Base-by-base conservation (phyloP, 92 coral and sea anemone species). In the Umimayanthus chanpuru region DNA sequence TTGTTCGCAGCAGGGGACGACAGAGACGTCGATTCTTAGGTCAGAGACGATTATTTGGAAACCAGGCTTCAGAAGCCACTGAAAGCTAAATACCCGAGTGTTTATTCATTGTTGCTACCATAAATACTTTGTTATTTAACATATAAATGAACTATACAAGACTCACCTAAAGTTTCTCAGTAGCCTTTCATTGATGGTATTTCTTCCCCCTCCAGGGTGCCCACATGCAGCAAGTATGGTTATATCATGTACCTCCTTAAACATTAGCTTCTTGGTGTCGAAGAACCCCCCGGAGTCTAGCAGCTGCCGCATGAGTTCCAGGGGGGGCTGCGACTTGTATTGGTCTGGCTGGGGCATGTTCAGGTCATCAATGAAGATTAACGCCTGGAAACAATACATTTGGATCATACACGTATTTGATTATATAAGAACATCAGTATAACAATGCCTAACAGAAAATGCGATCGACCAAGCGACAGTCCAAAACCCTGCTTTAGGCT, bases 311-410 rank as follows among this genome's bases (percentile, higher is more conserved):
- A 95, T 87, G 83, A 97, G 87, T 70, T 97, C 99, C 84, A 97
- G 91, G 49, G 99, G 98, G 64, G 99, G 96, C 78, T 97, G 99
- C 65, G 98, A 88, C 39, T 93, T 92, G 88, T 92, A 97, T 47
- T 91, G 91, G 82, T 97, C 99, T 4, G 97, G 98, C 74, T 95
- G 97, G 44, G 99, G 99, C 98, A 97, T 95, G 92, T 97, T 97
- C 73, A 97, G 94, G 90, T 97, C 99, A 85, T 97, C 99, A 85
- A 97, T 92, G 76, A 97, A 97, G 61, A 94, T 84, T 29, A 95
- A 28, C 5, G 91, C 96, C 99, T 96, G 81, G 6, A 82, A 86
- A 10, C 18, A 55, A 88, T 39, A 75, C 81, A 55, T 12, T 23
- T 26, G 2, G 9, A 16, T 29, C 61, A 38, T 25, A 68, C 86